These are phyloP conservation scores for Spodoptera littoralis DNA, from an alignment of 2,888 invertebrate species.

Conservation along the genomic window DNA sequence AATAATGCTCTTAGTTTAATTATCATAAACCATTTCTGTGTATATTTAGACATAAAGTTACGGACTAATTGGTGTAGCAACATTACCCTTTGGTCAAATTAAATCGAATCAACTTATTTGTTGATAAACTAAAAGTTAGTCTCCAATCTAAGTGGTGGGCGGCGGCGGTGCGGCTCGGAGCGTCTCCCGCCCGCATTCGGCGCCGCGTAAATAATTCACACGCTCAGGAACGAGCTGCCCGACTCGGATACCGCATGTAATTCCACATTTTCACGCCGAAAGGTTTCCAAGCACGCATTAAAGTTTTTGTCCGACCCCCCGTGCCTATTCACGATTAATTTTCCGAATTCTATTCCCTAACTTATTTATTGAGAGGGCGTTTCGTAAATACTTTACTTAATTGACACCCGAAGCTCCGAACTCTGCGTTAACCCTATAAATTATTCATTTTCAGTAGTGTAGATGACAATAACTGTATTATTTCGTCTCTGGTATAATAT, in stretches of 20 bases:
- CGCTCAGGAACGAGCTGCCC: slow-evolving; percentile 72
- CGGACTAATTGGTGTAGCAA: slow-evolving; percentile 38
- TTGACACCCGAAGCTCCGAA: slow-evolving; percentile 74
- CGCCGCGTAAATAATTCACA: slow-evolving; percentile 81
- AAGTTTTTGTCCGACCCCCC: slow-evolving; percentile 78
- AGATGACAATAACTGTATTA: slow-evolving; percentile 67
- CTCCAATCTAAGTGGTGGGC: slow-evolving; percentile 61
- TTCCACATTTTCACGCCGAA: slow-evolving; percentile 81
- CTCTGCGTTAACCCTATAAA: slow-evolving; percentile 71
- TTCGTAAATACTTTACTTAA: slow-evolving; percentile 80
- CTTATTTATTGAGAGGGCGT: slow-evolving; percentile 78
- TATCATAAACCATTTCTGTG: slow-evolving; percentile 13
- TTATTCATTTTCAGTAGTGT: slow-evolving; percentile 74
- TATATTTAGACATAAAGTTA: slow-evolving; percentile 27
- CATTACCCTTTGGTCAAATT: slow-evolving; percentile 57
- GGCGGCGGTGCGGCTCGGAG: slow-evolving; percentile 40
- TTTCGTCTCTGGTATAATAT: slow-evolving; percentile 64
- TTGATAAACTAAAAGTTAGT: slow-evolving; percentile 72
- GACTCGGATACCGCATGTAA: slow-evolving; percentile 78
- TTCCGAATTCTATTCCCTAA: slow-evolving; percentile 80
- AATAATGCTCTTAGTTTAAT: slow-evolving; percentile 10
- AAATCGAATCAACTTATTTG: slow-evolving; percentile 67
- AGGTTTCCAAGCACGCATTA: slow-evolving; percentile 76
- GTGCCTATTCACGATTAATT: slow-evolving; percentile 80
- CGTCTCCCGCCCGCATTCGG: slow-evolving; percentile 69